A percentile compares a stretch with the other conserved stretches of the same genome.
Evolutionary conservation across 2,113 vertebrate species (phyloP).

Genomic region (Microcebus jonahi): DNA sequence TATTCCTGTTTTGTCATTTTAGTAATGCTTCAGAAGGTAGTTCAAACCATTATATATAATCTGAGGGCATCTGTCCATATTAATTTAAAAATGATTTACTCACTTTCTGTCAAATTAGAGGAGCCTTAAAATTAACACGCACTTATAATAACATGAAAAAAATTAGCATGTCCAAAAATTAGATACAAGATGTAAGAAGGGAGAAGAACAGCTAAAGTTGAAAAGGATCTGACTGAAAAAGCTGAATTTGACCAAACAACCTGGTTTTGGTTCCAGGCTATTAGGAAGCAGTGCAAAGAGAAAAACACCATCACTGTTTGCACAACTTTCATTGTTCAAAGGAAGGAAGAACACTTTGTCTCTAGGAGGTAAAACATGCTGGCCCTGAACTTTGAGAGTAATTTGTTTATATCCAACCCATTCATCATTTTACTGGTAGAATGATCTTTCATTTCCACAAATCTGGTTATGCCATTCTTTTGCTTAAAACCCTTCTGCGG

Average conservation of each 20-base stretch:
- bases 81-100: neutral
- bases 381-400: neutral
- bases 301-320: neutral
- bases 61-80: neutral
- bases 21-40: neutral
- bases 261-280: neutral
- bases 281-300: neutral
- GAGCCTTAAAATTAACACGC: neutral
- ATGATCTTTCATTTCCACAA: neutral
- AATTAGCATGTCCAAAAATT: neutral
- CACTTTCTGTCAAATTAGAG: neutral
- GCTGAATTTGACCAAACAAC: neutral
- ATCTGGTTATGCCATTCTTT: neutral
- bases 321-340: neutral
- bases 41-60: neutral
- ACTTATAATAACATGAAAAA: neutral
- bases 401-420: neutral
- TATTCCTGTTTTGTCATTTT: neutral
- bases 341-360: neutral
- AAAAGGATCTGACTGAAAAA: neutral
- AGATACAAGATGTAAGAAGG: neutral
- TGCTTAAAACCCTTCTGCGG: neutral
- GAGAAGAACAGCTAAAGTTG: constrained; percentile 2
- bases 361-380: neutral
- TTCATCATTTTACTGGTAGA: neutral